These are phyloP conservation scores for Brachionus manjavacas DNA, from an alignment of 1,140 invertebrate species.

Conservation along the genomic window DNA sequence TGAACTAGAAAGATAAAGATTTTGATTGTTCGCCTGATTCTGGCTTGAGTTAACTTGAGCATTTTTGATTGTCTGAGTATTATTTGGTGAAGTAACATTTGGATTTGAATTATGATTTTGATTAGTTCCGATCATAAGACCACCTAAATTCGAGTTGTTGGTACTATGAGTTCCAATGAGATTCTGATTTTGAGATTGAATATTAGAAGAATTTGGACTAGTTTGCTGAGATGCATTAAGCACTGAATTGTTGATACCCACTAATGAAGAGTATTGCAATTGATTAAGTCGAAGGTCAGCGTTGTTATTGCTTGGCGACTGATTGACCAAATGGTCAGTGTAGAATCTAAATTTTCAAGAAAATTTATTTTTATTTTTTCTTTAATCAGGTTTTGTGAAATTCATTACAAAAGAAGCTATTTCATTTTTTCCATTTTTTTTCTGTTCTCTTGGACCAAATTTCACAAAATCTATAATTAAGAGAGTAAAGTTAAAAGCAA, in stretches of 20 bases:
- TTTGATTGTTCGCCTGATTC: not conserved
- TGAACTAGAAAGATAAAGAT: not conserved
- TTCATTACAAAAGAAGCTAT: too few species aligned
- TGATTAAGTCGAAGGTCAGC: conserved; percentile 8
- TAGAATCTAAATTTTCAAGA: not conserved
- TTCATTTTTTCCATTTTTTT: too few species aligned
- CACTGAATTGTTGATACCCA: not conserved
- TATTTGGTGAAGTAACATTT: not conserved
- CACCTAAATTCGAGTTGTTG: not conserved
- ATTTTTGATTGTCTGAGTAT: conserved; percentile 13
- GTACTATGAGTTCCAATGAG: not conserved
- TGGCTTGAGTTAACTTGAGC: not conserved
- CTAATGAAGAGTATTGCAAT: not conserved
- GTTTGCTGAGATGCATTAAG: not conserved
- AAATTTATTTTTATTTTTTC: not conserved
- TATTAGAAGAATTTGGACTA: conserved; percentile 11
- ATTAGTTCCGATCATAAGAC: not conserved
- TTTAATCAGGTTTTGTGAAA: too few species aligned
- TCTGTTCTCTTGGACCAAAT: too few species aligned
- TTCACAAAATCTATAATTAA: too few species aligned
- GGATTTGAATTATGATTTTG: not conserved
- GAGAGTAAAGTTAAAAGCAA: too few species aligned
- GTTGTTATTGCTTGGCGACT: not conserved
- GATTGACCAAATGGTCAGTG: not conserved
- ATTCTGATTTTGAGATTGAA: conserved; percentile 15